Evolutionary conservation across 2,797 vertebrate genomes (phyloP), one percentile per base, ranked within the genome.

Genomic region (Typhlichthys subterraneus): DNA sequence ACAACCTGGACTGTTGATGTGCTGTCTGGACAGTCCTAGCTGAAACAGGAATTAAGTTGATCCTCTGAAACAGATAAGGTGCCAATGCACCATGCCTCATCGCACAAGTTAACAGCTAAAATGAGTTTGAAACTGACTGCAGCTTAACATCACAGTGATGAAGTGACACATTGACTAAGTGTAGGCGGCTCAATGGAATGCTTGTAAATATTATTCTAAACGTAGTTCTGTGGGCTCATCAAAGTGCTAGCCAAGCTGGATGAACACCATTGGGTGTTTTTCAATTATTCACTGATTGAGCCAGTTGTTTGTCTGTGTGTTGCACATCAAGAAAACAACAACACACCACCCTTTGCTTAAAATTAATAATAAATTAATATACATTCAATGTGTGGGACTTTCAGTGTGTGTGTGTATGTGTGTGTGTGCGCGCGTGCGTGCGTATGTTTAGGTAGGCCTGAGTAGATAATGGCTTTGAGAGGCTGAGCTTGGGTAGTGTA

Each of bases 391-490:
- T 78, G 80, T 65, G 74, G 53, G 66, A 67, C 77, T 89, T 83
- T 77, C 79, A 84, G 17, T 53, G 61, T 63, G 59, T 29, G 55
- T 57, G 33, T 59, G 61, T 54, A n/a, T 58, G 56, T 58, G 46
- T 47, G 45, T 58, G 45, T 59, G 45, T 45, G 51, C 45, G 51
- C 54, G 61, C 38, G 42, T 72, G 79, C 66, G 76, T 83, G 79
- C 85, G 88, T 88, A 82, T 88, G 80, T 91, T 88, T 88, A 84
- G 80, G 85, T 81, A 90, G 87, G 76, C 82, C 87, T 87, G 80
- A 89, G 87, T 86, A 92, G 88, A 92, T 93, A 93, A 93, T 93
- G 90, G 91, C 64, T 72, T 73, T 76, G 77, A 81, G 79, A 85
- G 82, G 85, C 83, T 80, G 86, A 85, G 65, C 75, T 79, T 59